Evolutionary conservation across 2,797 vertebrate species (phyloP), one percentile per base, ranked within the genome.

Genomic region (Limnodromus scolopaceus): DNA sequence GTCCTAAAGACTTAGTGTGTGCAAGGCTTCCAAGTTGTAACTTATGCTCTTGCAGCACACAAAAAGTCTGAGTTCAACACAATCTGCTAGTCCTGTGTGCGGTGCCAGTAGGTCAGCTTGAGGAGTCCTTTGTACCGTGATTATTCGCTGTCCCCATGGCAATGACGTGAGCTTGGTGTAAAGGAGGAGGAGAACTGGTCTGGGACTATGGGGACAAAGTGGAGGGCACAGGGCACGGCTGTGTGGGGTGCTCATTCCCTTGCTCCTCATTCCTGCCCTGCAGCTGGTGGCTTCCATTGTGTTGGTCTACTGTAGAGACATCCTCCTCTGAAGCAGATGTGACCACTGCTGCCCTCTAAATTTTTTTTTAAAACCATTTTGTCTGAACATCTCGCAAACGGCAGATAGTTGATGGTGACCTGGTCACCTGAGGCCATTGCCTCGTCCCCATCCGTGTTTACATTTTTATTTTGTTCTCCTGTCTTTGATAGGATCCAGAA

Each of bases 251-350:
- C n/a, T 79, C 39, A 3, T 39, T 58, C 22, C 22, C 24, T 61
- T 41, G 2, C 3, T 2, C 27, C 41, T 63, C 27, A 12, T 9
- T 49, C 46, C 34, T 92, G 61, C 64, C 49, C 48, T 69, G 63
- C 54, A 58, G 55, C 55, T 48, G 32, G 12, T 84, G 55, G 19
- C 24, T 88, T 45, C 71, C 41, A 32, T 30, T 46, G 1, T 1
- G 0, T 5, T 66, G 28, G 5, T 51, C 30, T 61, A 0, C n/a
- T 77, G 24, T 5, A 58, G 70, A 65, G 65, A 34, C 3, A 3
- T 8, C 64, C 15, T 64, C 12, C 27, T 86, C 53, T 70, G 30
- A 61, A 81, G 27, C 36, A 83, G 41, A 23, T 27, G 38, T 32
- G 79, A 76, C 15, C 14, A 51, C 20, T 34, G 34, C 13, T 55